Evolutionary conservation across 2,888 invertebrate species (phyloP), one percentile per base, ranked within the genome.

Genomic region (Xestia rhomboidea): DNA sequence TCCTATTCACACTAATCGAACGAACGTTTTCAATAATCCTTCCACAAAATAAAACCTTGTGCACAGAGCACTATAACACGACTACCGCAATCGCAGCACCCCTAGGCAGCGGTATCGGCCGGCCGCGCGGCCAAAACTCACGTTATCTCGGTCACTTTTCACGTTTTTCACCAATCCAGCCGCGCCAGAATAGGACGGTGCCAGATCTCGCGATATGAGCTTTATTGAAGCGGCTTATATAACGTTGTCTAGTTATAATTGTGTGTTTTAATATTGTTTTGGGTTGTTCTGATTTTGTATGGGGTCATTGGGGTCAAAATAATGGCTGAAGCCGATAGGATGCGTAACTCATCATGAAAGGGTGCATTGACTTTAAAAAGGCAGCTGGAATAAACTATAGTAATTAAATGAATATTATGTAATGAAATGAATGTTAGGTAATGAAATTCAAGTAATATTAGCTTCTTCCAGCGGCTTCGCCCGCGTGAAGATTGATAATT

Each of bases 101-200:
- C 91, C 89, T 88, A 82, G 91, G 90, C 91, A 84, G 77, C 87
- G 90, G 89, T 95, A 93, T 94, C 94, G 89, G 87, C 76, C 75
- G 87, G 85, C 90, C 90, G 86, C 88, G 89, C 92, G 90, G 94
- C 94, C 95, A 94, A 94, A 94, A 93, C 91, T 87, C 88, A 81
- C 85, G 91, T 94, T 95, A 95, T 95, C 95, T 87, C 90, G 93
- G 92, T 91, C 95, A 96, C 94, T 96, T 96, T 96, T 95, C 95
- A 95, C 95, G 95, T 95, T 95, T 96, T 96, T 95, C 94, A 94
- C 90, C 92, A 91, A 92, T 93, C 86, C 84, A 72, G 24, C 75
- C 86, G 82, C 82, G 87, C 88, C 90, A 90, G 90, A 90, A 91
- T 91, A 92, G 92, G 88, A 91, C 88, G 90, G 81, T 90, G 90